These are phyloP conservation scores for Altica lythri DNA, from an alignment of 2,888 invertebrate species.

Conservation along the genomic window DNA sequence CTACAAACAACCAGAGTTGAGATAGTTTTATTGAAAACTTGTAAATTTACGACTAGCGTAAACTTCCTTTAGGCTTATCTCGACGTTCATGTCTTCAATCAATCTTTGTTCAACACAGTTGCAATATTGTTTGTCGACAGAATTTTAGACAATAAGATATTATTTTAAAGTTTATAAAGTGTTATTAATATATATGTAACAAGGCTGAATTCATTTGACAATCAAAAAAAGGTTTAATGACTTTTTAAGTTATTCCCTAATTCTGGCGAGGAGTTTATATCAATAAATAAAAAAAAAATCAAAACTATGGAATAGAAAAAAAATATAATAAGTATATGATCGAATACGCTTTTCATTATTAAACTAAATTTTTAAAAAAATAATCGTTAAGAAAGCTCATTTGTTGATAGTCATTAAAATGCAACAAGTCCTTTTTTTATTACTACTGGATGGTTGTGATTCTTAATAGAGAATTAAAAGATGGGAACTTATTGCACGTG, in stretches of 20 bases:
- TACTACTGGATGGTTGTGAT: background rate
- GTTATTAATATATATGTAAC: background rate
- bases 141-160: background rate
- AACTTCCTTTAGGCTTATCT: constrained; percentile 11
- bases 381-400: no score
- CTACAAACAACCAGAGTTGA: constrained; percentile 3
- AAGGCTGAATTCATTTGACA: no score
- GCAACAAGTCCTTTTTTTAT: no score
- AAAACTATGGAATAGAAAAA: no score
- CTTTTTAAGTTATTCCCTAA: no score
- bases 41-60: constrained; percentile 5
- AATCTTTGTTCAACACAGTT: constrained; percentile 13
- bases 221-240: no score
- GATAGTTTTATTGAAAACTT: constrained; percentile 7
- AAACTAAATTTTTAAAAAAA: no score
- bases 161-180: background rate
- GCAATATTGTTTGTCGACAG: constrained; percentile 4
- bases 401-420: no score
- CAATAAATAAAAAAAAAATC: no score
- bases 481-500: background rate
- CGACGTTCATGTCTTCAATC: constrained; percentile 9
- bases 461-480: background rate
- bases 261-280: no score
- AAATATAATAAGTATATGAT: no score
- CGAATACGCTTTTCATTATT: no score